phyloP scores from a whole-genome alignment of 2,888 invertebrate species.

The Galerucella calmariensis region DNA sequence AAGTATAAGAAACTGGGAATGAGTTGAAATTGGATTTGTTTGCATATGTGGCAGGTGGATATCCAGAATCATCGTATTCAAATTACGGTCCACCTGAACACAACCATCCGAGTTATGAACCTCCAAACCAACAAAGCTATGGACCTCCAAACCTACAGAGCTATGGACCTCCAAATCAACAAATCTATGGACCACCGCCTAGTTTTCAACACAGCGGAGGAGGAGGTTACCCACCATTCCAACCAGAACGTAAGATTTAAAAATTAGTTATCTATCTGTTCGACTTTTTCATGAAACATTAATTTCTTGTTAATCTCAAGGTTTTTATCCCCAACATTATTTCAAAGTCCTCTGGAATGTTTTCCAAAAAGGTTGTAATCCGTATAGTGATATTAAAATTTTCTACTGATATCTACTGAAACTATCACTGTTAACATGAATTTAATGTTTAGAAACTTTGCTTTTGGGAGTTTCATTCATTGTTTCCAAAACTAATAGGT shows the following conservation, averaged over 20 bases:
- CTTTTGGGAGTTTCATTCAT: too few relatives aligned
- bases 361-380: too few relatives aligned
- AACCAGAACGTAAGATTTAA: slow-evolving; percentile 26
- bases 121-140: slow-evolving; percentile 16
- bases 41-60: background rate
- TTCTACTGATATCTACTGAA: too few relatives aligned
- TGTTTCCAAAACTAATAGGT: too few relatives aligned
- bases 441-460: too few relatives aligned
- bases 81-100: slow-evolving; percentile 52
- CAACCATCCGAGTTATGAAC: slow-evolving; percentile 20
- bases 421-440: too few relatives aligned
- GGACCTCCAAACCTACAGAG: slow-evolving; percentile 37
- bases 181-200: slow-evolving; percentile 25
- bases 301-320: background rate
- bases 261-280: background rate
- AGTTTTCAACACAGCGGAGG: slow-evolving; percentile 18
- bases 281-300: background rate
- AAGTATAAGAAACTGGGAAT: too few relatives aligned
- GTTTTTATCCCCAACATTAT: background rate
- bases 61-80: slow-evolving; percentile 11
- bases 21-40: too few relatives aligned
- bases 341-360: too few relatives aligned
- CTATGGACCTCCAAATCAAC: slow-evolving; percentile 19
- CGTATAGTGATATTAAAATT: too few relatives aligned
- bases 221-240: slow-evolving; percentile 35